phyloP scores from a whole-genome alignment of 2,797 vertebrate species.

The Tragopan temminckii region DNA sequence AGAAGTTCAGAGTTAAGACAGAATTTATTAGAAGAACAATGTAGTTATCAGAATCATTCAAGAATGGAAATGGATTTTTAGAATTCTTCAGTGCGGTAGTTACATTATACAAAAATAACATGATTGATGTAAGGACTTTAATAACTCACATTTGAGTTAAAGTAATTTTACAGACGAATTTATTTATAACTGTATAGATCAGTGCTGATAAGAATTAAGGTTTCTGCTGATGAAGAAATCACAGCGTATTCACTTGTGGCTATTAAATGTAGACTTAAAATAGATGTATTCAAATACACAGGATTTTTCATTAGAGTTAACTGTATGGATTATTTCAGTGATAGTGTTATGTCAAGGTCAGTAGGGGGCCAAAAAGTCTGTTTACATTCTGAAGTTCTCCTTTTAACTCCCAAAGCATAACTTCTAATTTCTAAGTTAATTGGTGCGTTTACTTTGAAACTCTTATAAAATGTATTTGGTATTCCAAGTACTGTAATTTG shows the following conservation, averaged over 20 bases:
- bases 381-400: background rate
- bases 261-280: background rate
- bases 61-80: background rate
- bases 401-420: background rate
- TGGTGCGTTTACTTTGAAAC: background rate
- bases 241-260: background rate
- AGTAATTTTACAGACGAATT: background rate
- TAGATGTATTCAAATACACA: background rate
- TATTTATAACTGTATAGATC: background rate
- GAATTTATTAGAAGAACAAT: background rate
- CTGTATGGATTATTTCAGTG: background rate
- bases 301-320: constrained; percentile 9
- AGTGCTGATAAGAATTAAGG: background rate
- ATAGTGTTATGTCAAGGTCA: background rate
- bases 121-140: background rate
- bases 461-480: background rate
- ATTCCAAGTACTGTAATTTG: background rate
- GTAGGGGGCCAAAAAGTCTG: background rate
- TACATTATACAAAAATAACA: background rate
- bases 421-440: background rate
- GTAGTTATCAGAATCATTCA: background rate
- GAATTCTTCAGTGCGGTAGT: background rate
- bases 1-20: background rate
- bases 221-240: background rate
- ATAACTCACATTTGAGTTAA: background rate